Conservation (phyloP, 2,113 vertebrate genomes). For the Menura novaehollandiae region DNA sequence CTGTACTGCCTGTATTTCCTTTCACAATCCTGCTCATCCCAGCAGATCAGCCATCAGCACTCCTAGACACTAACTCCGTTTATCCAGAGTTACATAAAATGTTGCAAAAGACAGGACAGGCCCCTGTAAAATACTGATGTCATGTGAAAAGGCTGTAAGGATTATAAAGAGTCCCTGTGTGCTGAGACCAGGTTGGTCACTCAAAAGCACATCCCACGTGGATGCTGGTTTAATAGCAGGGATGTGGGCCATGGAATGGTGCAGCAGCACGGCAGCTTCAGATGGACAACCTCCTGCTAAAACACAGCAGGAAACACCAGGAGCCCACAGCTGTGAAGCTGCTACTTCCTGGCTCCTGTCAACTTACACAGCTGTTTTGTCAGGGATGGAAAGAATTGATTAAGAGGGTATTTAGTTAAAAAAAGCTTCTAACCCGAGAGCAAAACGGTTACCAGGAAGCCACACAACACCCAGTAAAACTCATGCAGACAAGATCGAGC, state of each 20-base stretch:
- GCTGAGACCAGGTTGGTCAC: not conserved
- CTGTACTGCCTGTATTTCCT: not conserved
- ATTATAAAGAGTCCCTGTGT: not conserved
- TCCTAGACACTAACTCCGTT: not conserved
- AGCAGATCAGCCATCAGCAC: not conserved
- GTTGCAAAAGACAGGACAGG: not conserved
- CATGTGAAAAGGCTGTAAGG: not conserved
- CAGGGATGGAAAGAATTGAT: not conserved
- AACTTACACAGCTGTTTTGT: not conserved
- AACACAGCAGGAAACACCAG: not conserved
- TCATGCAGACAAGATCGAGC: rapidly evolving
- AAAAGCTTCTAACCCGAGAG: not conserved
- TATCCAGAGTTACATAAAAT: not conserved
- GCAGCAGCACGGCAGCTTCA: not conserved
- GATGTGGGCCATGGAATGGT: rapidly evolving
- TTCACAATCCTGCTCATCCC: not conserved
- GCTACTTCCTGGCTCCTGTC: not conserved
- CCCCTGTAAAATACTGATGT: not conserved
- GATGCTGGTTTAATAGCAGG: not conserved
- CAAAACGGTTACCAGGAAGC: not conserved
- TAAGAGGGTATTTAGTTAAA: not conserved
- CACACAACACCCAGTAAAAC: not conserved
- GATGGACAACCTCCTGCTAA: not conserved
- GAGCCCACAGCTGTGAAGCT: not conserved
- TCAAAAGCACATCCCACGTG: not conserved